These are phyloP conservation scores for Syrrhaptes paradoxus DNA, from an alignment of 2,113 vertebrate species.

Conservation along the genomic window DNA sequence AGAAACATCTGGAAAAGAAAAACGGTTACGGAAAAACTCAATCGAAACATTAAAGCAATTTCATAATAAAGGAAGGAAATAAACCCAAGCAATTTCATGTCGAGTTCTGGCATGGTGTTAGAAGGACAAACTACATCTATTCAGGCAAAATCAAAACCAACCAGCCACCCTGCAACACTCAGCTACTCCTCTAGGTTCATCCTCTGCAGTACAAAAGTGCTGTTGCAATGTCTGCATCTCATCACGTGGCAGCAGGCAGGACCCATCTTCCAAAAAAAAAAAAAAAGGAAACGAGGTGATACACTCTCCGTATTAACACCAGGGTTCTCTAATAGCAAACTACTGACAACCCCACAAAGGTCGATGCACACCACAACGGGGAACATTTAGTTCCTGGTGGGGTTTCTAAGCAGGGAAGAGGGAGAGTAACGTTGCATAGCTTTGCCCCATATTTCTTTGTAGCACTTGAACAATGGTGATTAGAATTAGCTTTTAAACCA, in stretches of 20 bases:
- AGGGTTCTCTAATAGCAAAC: neutral
- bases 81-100: neutral
- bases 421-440: neutral
- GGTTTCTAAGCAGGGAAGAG: neutral
- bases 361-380: neutral
- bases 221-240: neutral
- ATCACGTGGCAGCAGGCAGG: neutral
- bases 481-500: neutral
- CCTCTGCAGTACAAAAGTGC: neutral
- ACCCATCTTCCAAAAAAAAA: neutral
- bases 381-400: neutral
- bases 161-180: neutral
- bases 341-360: neutral
- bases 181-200: neutral
- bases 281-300: neutral
- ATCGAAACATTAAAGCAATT: neutral
- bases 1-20: neutral
- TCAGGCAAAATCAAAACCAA: neutral
- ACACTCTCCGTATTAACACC: neutral
- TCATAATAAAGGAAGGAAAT: neutral
- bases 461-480: neutral
- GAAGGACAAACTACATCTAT: neutral
- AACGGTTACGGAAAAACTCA: neutral
- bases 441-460: neutral
- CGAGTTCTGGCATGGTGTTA: neutral